Base-by-base conservation (phyloP, 2,113 vertebrate species). In the Xenopus laevis region DNA sequence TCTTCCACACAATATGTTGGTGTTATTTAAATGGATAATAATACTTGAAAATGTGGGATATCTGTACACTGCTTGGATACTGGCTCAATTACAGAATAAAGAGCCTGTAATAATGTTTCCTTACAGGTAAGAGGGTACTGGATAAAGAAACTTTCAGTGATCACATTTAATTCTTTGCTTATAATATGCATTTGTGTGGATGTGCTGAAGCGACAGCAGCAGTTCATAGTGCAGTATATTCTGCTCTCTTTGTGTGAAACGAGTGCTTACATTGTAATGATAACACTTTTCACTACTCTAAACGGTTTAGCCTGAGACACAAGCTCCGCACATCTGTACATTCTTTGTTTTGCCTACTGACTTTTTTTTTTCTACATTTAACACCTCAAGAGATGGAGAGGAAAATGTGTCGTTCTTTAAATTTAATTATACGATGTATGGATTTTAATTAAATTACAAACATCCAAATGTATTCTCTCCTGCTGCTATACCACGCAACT, bases 361-460 rank as follows among this genome's bases (percentile, higher is more conserved):
- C 27, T 27, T 27, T 61, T 61, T n/a, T 63, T 40, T n/a, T n/a
- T n/a, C 30, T 5, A 50, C n/a, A 68, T 3, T 27, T 59, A 40
- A 44, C 68, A 59, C 68, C 68, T 70, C 27, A 20, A 4, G 7
- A 17, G 21, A 13, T 20, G n/a, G 17, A 52, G 52, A 23, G 55
- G 52, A 58, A 55, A 70, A 70, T 58, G 68, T 58, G 52, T 33
- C 23, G 23, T 27, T 27, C 16, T 55, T 69, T 57, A 33, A 58
- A 59, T n/a, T 71, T 23, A 60, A 46, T 71, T 71, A 71, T 60
- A 4, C 2, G 21, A 12, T 21, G 1, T 71, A 60, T 58, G 57
- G 52, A 40, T 20, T 60, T 71, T 60, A 59, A 71, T 59, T 46
- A 60, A 12, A 27, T 57, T 50, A 17, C n/a, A 18, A 68, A 53